Evolutionary conservation across 1,140 invertebrate species (phyloP), one percentile per base, ranked within the genome.

Genomic region (Euschistus heros): DNA sequence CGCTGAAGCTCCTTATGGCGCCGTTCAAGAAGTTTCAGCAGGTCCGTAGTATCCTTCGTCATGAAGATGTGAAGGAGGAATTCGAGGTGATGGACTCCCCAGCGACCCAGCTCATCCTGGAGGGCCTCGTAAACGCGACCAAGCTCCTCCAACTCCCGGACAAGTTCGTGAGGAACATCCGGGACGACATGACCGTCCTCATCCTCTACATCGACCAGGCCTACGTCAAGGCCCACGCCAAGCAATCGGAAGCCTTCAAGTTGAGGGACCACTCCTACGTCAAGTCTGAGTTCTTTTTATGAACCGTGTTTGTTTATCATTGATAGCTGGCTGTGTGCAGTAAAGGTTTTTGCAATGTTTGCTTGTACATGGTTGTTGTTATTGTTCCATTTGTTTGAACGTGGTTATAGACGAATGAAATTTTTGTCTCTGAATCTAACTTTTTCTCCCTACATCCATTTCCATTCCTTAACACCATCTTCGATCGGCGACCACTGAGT

Each of bases 151-250:
- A 57, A 20, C 54, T 57, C 5, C 54, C 54, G 24, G 24, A 57
- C 1, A 57, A 24, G 14, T 57, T 24, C 24, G 24, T 57, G 7
- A 57, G 54, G 54, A 57, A 57, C 14, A 27, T 57, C 4, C 18
- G 54, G 24, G 54, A 57, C 54, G 54, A 57, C 24, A 57, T 57
- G 24, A 57, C 54, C 4, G 54, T 26, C 10, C 20, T 57, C 54
- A 24, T 57, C 2, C 15, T 57, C 2, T 57, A 57, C 24, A 20
- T 57, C 6, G 54, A 57, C 14, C 14, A 57, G 15, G 47, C n/a
- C 47, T 22, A 6, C 47, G 20, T 50, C 4, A 22, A 50, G n/a
- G n/a, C 14, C 5, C n/a, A 50, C 47, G 47, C 47, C 2, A 50
- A 18, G 5, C 10, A 18, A 13, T 0, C 6, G 10, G 17, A 50